Percentiles rank a stretch among this genome's conserved stretches.
These are phyloP conservation scores for Plotosus lineatus DNA, from an alignment of 2,113 vertebrate species.

Conservation along the genomic window DNA sequence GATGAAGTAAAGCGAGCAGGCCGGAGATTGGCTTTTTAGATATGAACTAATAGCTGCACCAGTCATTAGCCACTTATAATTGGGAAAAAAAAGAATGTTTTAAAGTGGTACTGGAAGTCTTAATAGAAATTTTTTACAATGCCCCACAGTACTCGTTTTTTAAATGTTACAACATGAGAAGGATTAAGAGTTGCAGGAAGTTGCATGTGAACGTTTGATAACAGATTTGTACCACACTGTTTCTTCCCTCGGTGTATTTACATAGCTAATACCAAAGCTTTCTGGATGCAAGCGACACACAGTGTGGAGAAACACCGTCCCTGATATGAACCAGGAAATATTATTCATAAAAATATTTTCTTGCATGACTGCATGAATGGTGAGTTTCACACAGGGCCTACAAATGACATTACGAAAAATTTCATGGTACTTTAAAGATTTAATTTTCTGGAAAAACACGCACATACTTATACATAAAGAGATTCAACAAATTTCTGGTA, in stretches of 20 bases:
- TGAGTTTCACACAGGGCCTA: neutral
- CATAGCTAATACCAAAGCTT: constrained; percentile 3
- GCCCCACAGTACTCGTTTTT: constrained; percentile 11
- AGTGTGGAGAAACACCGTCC: neutral
- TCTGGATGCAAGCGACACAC: neutral
- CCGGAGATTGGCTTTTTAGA: constrained; percentile 48
- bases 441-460: neutral
- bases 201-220: constrained; percentile 38
- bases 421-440: neutral
- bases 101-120: constrained; percentile 36
- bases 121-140: constrained; percentile 35
- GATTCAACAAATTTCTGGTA: neutral
- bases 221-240: constrained; percentile 19
- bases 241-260: constrained; percentile 4
- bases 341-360: neutral
- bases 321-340: neutral
- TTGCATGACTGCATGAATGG: neutral
- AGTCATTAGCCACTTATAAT: constrained; percentile 57
- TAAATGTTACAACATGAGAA: constrained; percentile 37
- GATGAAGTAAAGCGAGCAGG: constrained; percentile 52
- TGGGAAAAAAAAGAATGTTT: constrained; percentile 39
- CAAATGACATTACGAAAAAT: neutral
- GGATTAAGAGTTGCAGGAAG: constrained; percentile 34
- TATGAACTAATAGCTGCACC: constrained; percentile 48
- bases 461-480: neutral